Base-by-base conservation (phyloP, 2,888 invertebrate species). In the Oscheius onirici region DNA sequence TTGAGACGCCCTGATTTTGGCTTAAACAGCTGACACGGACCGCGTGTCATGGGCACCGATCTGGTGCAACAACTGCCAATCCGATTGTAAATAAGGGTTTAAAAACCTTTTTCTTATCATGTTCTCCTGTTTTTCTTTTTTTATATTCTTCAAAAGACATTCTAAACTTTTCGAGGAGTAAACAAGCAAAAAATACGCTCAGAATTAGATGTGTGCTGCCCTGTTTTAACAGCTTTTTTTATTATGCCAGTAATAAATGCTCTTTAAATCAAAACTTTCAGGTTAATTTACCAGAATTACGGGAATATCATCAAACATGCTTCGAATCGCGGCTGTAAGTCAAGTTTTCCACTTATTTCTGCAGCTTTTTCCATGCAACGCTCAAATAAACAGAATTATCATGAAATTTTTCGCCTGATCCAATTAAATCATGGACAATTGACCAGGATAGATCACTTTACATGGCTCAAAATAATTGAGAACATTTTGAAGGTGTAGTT, bases 251-350 rank as follows among this genome's bases (percentile, higher is more conserved):
- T n/a, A n/a, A n/a, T n/a, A n/a, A n/a, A n/a, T n/a, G n/a, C n/a
- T n/a, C n/a, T 2, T 49, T 15, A 24, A 55, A 5, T 2, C 13
- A 13, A 22, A 24, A 24, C 2, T 49, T 46, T 49, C 17, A 49
- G 46, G 63, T 46, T 49, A 46, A 24, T 44, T 26, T 49, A 28
- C 10, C 63, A 46, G 49, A 24, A 26, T 22, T 20, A 49, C 24
- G 26, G 46, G 49, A 63, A 24, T 22, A 49, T 46, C 49, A 26
- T 34, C 49, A 20, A 24, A 49, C 5, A 63, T 63, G 63, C 46
- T 63, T 24, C n/a, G 63, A 49, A 46, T 46, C 34, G 63, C 63
- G 11, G 63, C 63, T 15, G 63, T 63, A 15, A 49, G 63, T 63
- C n/a, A n/a, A n/a, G n/a, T n/a, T n/a, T n/a, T n/a, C n/a, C n/a